phyloP scores from a whole-genome alignment of 2,888 invertebrate species.

The Suillia variegata region DNA sequence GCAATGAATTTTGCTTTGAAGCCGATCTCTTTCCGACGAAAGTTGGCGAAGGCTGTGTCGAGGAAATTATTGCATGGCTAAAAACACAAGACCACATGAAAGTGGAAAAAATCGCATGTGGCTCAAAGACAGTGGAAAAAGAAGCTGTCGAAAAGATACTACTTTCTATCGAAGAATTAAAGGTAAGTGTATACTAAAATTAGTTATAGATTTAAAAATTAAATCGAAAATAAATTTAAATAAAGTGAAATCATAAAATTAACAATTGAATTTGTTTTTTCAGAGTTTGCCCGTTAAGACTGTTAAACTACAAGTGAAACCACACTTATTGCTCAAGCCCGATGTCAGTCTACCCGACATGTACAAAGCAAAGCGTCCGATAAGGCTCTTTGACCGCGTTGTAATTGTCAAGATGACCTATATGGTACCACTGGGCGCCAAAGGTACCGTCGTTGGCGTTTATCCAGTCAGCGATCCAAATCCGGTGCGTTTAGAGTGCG shows the following conservation, averaged over 20 bases:
- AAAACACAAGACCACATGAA: constrained; percentile 71
- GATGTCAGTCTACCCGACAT: constrained; percentile 64
- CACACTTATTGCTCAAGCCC: constrained; percentile 70
- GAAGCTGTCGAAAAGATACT: constrained; percentile 65
- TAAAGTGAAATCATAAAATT: too few species aligned
- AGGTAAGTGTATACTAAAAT: constrained; percentile 43
- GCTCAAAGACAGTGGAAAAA: constrained; percentile 73
- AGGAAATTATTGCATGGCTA: constrained; percentile 71
- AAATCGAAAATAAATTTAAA: too few species aligned
- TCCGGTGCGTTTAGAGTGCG: constrained; percentile 63
- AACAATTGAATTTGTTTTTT: too few species aligned
- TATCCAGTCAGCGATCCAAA: constrained; percentile 57
- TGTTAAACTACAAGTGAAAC: constrained; percentile 78
- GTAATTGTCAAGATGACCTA: constrained; percentile 76
- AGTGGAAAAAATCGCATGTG: constrained; percentile 71
- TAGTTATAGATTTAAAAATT: background rate
- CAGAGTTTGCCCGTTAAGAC: constrained; percentile 60
- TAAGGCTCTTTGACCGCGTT: constrained; percentile 79
- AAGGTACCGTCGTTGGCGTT: constrained; percentile 84
- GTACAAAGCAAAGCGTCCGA: constrained; percentile 38
- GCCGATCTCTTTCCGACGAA: constrained; percentile 70
- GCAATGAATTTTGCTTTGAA: constrained; percentile 70
- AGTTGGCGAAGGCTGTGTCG: constrained; percentile 54
- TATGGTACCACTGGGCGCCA: constrained; percentile 79
- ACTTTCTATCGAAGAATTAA: constrained; percentile 55